A percentile compares a stretch with the other conserved stretches of the same genome.
Conservation (phyloP, 2,888 invertebrate species). For the Sthenelais limicola region DNA sequence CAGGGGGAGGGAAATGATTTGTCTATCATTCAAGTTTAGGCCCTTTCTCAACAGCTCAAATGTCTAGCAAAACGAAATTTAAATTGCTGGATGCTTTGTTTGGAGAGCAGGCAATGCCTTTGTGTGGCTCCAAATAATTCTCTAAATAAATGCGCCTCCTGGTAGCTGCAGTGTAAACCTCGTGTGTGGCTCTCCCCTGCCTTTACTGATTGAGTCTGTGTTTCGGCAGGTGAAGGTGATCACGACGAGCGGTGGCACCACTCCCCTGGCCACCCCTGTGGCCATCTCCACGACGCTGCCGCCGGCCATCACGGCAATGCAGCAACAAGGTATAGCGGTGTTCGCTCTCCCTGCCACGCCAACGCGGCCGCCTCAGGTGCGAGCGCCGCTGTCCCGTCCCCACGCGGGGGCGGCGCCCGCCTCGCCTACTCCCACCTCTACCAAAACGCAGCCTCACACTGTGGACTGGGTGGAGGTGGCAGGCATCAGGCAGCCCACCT, state of each 20-base stretch:
- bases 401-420: neutral
- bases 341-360: conserved; percentile 30
- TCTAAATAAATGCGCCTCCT: too few species aligned
- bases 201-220: conserved; percentile 33
- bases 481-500: conserved; percentile 35
- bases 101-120: too few species aligned
- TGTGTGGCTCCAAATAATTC: too few species aligned
- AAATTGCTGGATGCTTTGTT: too few species aligned
- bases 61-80: too few species aligned
- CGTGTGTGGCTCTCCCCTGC: conserved; percentile 27
- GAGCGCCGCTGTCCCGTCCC: neutral
- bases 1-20: too few species aligned
- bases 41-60: too few species aligned
- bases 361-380: neutral
- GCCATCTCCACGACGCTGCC: conserved; percentile 77
- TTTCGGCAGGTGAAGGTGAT: conserved; percentile 77
- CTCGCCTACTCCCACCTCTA: conserved; percentile 9
- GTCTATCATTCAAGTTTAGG: too few species aligned
- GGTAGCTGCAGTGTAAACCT: neutral
- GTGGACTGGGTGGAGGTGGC: conserved; percentile 35
- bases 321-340: conserved; percentile 61
- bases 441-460: neutral
- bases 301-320: conserved; percentile 78
- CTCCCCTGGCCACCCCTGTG: conserved; percentile 74
- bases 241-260: conserved; percentile 73